Evolutionary conservation across 30 jellyfish, hydroid and myxozoan species (phyloP).

Genomic region (Catostylus mosaicus): DNA sequence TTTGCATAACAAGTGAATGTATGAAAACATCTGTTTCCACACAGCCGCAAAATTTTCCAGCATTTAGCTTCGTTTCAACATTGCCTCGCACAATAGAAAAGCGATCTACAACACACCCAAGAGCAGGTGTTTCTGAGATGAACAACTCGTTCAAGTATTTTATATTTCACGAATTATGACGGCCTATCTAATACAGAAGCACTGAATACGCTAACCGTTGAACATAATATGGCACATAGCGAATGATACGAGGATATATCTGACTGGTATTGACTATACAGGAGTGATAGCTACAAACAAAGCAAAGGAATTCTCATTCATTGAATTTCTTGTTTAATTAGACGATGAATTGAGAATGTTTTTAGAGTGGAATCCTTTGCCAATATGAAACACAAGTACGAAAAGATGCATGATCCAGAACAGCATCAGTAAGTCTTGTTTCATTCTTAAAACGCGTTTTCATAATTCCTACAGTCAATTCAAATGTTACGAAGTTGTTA

Average conservation of each 20-base stretch:
- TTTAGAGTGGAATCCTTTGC: neutral
- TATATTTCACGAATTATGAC: neutral
- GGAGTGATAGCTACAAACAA: neutral
- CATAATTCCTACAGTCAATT: no score
- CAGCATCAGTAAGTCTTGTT: slow-evolving; percentile 34
- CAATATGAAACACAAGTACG: slow-evolving; percentile 49
- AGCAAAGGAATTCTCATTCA: slow-evolving; percentile 8
- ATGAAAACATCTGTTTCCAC: slow-evolving; percentile 22
- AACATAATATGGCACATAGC: neutral
- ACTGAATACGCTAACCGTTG: neutral
- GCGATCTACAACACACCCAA: slow-evolving; percentile 38
- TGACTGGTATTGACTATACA: no score
- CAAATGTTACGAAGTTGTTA: no score
- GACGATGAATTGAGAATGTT: slow-evolving; percentile 1
- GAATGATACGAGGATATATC: neutral
- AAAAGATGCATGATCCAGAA: slow-evolving; percentile 47
- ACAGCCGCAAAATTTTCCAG: slow-evolving; percentile 2
- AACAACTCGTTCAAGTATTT: slow-evolving; percentile 15
- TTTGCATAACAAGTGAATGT: slow-evolving; percentile 17
- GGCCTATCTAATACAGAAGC: neutral
- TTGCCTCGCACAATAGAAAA: neutral
- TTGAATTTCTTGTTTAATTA: neutral
- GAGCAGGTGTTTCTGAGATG: slow-evolving; percentile 49
- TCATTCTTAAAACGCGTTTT: no score
- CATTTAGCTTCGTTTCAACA: neutral